Evolutionary conservation across 2,113 vertebrate species (phyloP).

Genomic region (Pseudorectes ferrugineus): DNA sequence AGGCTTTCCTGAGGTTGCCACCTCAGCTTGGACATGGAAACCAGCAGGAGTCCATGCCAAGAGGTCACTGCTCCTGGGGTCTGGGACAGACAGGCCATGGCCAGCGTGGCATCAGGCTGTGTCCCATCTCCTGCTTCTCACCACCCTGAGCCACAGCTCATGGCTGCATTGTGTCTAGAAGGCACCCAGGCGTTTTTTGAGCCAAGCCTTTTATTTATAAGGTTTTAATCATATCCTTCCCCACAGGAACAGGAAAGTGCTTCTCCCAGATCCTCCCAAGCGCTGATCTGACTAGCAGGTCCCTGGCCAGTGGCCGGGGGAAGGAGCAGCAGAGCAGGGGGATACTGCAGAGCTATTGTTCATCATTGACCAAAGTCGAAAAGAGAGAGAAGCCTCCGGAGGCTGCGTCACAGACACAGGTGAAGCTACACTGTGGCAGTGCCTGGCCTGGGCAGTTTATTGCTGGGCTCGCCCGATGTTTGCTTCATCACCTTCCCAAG

Average conservation of each 20-base stretch:
- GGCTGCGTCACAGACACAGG: no score
- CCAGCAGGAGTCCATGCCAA: neutral
- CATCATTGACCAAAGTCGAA: neutral
- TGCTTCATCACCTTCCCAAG: neutral
- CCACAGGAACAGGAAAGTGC: conserved; percentile 12
- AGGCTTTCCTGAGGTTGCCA: neutral
- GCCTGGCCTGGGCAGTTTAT: neutral
- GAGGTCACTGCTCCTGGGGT: neutral
- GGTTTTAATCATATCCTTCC: conserved; percentile 36
- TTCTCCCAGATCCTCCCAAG: conserved; percentile 1
- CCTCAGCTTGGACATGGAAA: neutral
- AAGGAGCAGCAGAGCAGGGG: neutral
- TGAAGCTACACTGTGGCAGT: neutral
- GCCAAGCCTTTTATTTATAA: conserved; percentile 13
- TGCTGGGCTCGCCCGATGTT: neutral
- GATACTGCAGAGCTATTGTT: neutral
- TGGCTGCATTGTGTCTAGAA: neutral
- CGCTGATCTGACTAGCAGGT: neutral
- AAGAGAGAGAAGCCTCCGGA: neutral
- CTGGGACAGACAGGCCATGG: neutral
- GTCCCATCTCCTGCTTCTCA: neutral
- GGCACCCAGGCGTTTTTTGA: neutral
- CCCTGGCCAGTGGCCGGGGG: neutral
- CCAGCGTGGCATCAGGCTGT: accelerated
- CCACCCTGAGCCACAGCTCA: neutral